Base-by-base conservation (phyloP, 2,797 vertebrate genomes). In the Rhabdophis nuchalis region DNA sequence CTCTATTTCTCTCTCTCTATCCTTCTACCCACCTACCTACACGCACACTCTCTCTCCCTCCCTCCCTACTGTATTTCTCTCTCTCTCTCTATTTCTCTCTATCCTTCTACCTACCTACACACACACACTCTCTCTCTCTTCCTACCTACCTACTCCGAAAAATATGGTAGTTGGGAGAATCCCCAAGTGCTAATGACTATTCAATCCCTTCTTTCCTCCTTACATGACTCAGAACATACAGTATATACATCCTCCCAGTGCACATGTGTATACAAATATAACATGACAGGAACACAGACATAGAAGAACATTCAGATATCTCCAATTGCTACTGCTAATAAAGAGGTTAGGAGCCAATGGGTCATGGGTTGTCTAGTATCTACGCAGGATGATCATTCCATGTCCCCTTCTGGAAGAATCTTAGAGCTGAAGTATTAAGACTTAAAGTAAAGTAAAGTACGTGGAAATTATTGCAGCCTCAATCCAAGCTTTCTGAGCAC, bases 401-500 rank as follows among this genome's bases (percentile, higher is more conserved):
- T 90, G 25, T n/a, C 54, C 5, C 29, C 12, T 85, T n/a, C 6
- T 50, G 89, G 14, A 29, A 50, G 16, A 94, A 90, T 89, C 87
- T 61, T 32, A 5, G n/a, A 90, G 87, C 85, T 94, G 92, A 94
- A 95, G 92, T 94, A 91, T 93, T 93, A 91, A 89, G 61, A 41
- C 89, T 94, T 94, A 90, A 90, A 92, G 87, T 92, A 57, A 0
- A 61, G 87, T 92, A 57, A 0, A 52, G 29, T 52, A 82, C 1
- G 41, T 52, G 72, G 68, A 64, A 87, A 91, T 92, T 50, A 92
- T 94, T 95, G 92, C 57, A 86, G 86, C 25, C 56, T 93, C 95
- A 86, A 56, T 85, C 93, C 94, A 93, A 94, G 77, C 92, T 90
- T 93, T 64, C 86, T 95, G 93, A 95, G 93, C 94, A 94, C 93